These are phyloP conservation scores for Notechis scutatus DNA, from an alignment of 2,113 vertebrate genomes.

Conservation along the genomic window DNA sequence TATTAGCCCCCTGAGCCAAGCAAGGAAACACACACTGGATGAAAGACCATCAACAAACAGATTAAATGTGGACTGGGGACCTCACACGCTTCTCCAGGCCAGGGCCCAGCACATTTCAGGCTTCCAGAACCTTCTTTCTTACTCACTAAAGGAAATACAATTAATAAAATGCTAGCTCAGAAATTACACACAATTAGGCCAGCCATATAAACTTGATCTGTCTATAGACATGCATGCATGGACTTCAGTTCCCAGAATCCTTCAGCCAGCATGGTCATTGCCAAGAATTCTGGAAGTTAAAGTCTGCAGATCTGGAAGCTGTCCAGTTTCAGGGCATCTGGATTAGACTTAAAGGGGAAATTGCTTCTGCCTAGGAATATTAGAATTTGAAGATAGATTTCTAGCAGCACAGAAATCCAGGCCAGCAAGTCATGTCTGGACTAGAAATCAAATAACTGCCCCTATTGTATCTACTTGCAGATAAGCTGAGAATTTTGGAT, in stretches of 20 bases:
- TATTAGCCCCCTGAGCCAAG: background rate
- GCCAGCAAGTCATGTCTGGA: background rate
- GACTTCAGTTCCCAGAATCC: background rate
- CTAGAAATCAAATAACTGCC: background rate
- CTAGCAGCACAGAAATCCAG: background rate
- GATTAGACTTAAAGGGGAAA: background rate
- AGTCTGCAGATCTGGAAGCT: background rate
- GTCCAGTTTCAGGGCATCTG: background rate
- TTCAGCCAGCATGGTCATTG: background rate
- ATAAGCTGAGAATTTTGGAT: background rate
- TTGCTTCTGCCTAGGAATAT: background rate
- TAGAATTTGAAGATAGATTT: background rate
- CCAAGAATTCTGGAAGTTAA: background rate
- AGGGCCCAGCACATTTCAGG: background rate
- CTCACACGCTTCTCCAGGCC: background rate
- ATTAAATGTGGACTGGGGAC: background rate
- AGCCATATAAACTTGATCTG: background rate
- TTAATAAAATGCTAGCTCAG: background rate
- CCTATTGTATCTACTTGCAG: background rate
- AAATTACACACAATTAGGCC: background rate
- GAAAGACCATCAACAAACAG: background rate
- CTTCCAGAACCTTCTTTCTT: background rate
- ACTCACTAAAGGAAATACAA: background rate
- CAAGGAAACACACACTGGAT: background rate
- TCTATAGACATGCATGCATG: background rate